Conservation (phyloP, 2,888 invertebrate species). For the Tillus elongatus region DNA sequence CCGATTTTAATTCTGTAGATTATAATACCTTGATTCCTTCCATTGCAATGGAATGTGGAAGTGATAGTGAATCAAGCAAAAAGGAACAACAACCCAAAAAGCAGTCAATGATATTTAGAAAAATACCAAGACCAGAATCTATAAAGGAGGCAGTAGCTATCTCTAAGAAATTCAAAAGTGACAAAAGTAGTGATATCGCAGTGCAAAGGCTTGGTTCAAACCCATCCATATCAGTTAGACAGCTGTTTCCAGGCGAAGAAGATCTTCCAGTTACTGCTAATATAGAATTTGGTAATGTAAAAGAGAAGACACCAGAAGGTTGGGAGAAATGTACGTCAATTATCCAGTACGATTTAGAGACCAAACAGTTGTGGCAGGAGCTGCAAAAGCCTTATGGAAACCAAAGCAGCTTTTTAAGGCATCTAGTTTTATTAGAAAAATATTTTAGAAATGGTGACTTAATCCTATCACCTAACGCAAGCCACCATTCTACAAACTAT, state of each 20-base stretch:
- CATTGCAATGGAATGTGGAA: slow-evolving; percentile 36
- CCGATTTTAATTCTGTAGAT: slow-evolving; percentile 35
- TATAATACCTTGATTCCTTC: slow-evolving; percentile 39
- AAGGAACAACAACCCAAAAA: slow-evolving; percentile 21
- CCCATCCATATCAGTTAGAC: slow-evolving; percentile 73
- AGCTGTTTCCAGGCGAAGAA: slow-evolving; percentile 74
- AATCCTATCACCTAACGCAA: slow-evolving; percentile 61
- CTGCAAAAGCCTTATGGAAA: slow-evolving; percentile 80
- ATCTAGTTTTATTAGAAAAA: slow-evolving; percentile 71
- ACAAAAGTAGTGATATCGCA: slow-evolving; percentile 46
- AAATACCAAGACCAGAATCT: slow-evolving; percentile 26
- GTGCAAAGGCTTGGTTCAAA: slow-evolving; percentile 64
- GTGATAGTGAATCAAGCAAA: slow-evolving; percentile 34
- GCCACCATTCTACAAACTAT: slow-evolving; percentile 66
- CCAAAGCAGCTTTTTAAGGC: slow-evolving; percentile 75
- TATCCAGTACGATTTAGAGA: slow-evolving; percentile 75
- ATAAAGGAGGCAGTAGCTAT: slow-evolving; percentile 30
- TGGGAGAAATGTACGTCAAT: slow-evolving; percentile 75
- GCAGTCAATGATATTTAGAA: slow-evolving; percentile 22
- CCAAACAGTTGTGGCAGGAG: slow-evolving; percentile 71
- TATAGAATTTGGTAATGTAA: slow-evolving; percentile 62
- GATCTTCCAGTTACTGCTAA: slow-evolving; percentile 69
- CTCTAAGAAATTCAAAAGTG: slow-evolving; percentile 42
- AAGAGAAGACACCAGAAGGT: slow-evolving; percentile 69
- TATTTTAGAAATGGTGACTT: slow-evolving; percentile 75